Conservation (phyloP, 2,888 invertebrate species). For the Thyatira batis region DNA sequence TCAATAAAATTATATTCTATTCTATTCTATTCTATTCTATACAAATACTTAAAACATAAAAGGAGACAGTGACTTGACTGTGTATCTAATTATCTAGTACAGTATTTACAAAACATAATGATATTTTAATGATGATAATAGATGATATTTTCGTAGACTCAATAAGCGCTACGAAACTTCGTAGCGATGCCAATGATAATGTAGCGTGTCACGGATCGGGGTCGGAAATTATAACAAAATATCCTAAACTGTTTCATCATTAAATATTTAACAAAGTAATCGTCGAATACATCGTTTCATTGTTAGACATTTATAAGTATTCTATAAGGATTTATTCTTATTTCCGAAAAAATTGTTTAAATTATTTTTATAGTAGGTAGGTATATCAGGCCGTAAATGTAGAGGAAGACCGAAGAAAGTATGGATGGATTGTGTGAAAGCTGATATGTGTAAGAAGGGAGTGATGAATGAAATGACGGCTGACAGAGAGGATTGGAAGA, state of each 20-base stretch:
- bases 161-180: background rate
- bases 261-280: background rate
- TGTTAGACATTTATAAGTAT: background rate
- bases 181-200: conserved; percentile 1
- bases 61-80: background rate
- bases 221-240: background rate
- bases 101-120: conserved; percentile 1
- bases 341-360: too few relatives aligned
- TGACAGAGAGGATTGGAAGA: too few relatives aligned
- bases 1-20: too few relatives aligned
- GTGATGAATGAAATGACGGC: too few relatives aligned
- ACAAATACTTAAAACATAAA: background rate
- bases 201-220: background rate
- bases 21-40: too few relatives aligned
- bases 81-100: background rate
- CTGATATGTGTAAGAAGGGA: too few relatives aligned
- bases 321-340: background rate
- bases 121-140: conserved; percentile 3
- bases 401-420: too few relatives aligned
- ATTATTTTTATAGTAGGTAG: too few relatives aligned
- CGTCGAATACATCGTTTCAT: background rate
- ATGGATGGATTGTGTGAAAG: too few relatives aligned
- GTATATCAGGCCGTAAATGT: too few relatives aligned
- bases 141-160: conserved; percentile 1
- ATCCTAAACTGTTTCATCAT: background rate